phyloP scores from a whole-genome alignment of 2,888 invertebrate genomes.

The Seira musarum region DNA sequence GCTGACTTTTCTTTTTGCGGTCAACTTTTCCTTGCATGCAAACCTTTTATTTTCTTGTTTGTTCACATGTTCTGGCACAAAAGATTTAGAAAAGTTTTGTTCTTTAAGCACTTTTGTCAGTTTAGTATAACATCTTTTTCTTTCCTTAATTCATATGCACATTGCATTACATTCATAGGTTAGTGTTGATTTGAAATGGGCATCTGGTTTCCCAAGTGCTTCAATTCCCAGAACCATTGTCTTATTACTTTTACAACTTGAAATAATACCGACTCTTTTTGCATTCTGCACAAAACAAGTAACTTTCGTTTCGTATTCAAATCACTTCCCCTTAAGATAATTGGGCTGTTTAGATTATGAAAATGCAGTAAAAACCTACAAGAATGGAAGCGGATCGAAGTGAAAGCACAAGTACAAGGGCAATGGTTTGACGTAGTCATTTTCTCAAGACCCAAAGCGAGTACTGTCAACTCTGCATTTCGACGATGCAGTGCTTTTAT shows the following conservation, averaged over 20 bases:
- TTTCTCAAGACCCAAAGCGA: too few species aligned
- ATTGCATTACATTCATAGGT: not conserved
- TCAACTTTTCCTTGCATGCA: not conserved
- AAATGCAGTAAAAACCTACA: too few species aligned
- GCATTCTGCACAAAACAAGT: too few species aligned
- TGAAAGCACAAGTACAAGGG: too few species aligned
- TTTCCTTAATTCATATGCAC: not conserved
- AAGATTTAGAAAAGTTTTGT: not conserved
- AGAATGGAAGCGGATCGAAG: too few species aligned
- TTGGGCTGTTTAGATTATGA: too few species aligned
- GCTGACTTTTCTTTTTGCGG: not conserved
- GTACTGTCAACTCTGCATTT: not conserved
- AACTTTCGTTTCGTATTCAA: too few species aligned
- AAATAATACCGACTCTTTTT: too few species aligned
- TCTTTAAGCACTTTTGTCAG: not conserved
- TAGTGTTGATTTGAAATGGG: not conserved
- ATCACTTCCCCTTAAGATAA: too few species aligned
- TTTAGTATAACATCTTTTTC: not conserved
- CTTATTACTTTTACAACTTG: too few species aligned
- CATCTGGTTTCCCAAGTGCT: not conserved
- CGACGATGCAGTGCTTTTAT: not conserved
- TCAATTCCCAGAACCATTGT: constrained; percentile 23
- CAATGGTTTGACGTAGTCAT: not conserved
- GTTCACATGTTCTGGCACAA: not conserved
- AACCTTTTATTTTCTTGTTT: not conserved